Base-by-base conservation (phyloP, 2,113 vertebrate species). In the Otolemur garnettii region DNA sequence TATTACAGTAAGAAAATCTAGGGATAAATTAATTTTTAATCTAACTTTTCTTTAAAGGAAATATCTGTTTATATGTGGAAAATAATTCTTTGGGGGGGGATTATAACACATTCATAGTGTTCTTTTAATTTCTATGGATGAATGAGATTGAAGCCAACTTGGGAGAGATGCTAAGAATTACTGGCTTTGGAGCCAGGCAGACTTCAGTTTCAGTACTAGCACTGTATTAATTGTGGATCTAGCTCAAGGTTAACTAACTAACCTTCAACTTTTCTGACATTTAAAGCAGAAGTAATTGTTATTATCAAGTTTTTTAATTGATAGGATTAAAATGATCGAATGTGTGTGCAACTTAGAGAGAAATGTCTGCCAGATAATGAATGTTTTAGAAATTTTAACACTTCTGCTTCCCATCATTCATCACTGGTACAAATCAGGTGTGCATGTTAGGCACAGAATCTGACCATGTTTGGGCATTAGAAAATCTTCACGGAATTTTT, bases 401-500 rank as follows among this genome's bases (percentile, higher is more conserved):
- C 3, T 66, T 92, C 3, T 77, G 7, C 50, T 45, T 84, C 0
- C 0, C 60, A 35, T 14, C 5, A 3, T 2, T 2, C 2, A 24
- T 7, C 0, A 18, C n/a, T 26, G 21, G 18, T 75, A 38, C 6
- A 74, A 18, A 69, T 13, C 9, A 53, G 14, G 0, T 90, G 4
- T 75, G 5, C 4, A 59, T 26, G 64, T 79, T 75, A 66, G 79
- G 11, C 1, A 64, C 33, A 17, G 6, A 59, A 62, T 28, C 2
- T 64, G 33, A 42, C 18, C 7, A 21, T 81, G 13, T 68, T 38
- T 80, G 50, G 17, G 4, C 1, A 42, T 30, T 79, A 75, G n/a
- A 87, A 42, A 69, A 91, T 55, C 53, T 22, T 79, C 79, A 91
- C 2, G 38, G 80, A 74, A 75, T 89, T 81, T 91, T 69, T 26